These are phyloP conservation scores for Corythornis leucogaster DNA, from an alignment of 2,797 vertebrate genomes.

Conservation along the genomic window DNA sequence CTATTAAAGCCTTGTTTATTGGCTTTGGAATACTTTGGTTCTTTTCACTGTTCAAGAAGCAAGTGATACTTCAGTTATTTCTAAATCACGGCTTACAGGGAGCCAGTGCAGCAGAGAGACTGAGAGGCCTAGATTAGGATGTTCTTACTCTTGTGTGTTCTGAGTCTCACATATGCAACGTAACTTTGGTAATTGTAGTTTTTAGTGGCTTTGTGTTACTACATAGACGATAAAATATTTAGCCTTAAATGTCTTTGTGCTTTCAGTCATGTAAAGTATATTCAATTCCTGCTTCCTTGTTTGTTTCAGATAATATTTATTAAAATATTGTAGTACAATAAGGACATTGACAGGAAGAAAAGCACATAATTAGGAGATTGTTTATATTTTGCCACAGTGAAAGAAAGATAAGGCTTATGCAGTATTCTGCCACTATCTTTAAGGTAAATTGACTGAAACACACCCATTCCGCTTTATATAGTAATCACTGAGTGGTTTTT, in stretches of 20 bases:
- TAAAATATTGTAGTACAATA: background rate
- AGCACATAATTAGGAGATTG: background rate
- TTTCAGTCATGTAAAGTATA: background rate
- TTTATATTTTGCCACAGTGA: background rate
- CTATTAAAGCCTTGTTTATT: background rate
- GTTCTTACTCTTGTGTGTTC: background rate
- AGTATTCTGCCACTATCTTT: background rate
- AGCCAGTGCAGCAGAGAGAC: background rate
- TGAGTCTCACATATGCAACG: background rate
- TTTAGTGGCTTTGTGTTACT: background rate
- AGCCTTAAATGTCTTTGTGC: background rate
- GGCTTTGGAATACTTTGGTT: background rate
- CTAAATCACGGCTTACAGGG: accelerated
- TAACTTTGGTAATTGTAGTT: background rate
- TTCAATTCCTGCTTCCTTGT: background rate
- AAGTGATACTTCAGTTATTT: background rate
- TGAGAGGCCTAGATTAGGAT: background rate
- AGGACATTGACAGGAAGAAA: background rate
- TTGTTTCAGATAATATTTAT: background rate
- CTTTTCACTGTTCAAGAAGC: background rate
- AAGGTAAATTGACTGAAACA: constrained; percentile 4
- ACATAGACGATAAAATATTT: background rate
- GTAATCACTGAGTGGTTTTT: constrained; percentile 31
- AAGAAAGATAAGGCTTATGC: background rate
- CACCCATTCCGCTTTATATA: background rate